Conservation (phyloP, 2,113 vertebrate species). For the Xiphophorus couchianus region DNA sequence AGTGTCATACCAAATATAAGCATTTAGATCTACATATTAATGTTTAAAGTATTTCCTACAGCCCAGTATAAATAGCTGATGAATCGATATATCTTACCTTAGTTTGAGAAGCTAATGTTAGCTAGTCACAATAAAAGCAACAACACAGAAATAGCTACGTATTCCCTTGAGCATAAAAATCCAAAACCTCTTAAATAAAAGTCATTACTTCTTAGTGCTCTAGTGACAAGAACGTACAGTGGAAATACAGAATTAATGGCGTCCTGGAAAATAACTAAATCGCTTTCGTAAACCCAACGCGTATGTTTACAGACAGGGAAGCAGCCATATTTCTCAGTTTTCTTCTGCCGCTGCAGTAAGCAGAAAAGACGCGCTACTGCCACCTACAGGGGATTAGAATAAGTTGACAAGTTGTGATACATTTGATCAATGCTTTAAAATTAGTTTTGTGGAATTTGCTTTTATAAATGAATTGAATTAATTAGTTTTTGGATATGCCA, state of each 20-base stretch:
- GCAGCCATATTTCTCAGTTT: constrained; percentile 75
- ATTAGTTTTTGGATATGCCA: background rate
- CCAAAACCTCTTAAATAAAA: background rate
- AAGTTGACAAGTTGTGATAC: no score
- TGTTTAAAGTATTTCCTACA: background rate
- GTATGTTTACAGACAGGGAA: constrained; percentile 62
- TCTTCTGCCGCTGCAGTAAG: constrained; percentile 2
- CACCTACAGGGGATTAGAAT: background rate
- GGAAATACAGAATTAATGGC: background rate
- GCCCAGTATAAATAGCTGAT: background rate
- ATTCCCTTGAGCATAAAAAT: background rate
- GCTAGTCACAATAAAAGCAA: constrained; percentile 8
- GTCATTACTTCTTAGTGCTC: background rate
- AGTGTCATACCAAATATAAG: background rate
- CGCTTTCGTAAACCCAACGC: constrained; percentile 42
- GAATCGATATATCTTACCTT: constrained; percentile 28
- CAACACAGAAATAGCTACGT: background rate
- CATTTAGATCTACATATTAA: background rate
- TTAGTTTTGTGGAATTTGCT: background rate
- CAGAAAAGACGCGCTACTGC: background rate
- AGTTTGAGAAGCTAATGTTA: constrained; percentile 21
- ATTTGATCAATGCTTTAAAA: no score
- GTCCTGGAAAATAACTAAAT: background rate
- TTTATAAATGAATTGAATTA: background rate
- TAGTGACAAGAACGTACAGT: accelerated